phyloP scores from a whole-genome alignment of 2,888 invertebrate genomes.

The Rhorus exstirpatorius region DNA sequence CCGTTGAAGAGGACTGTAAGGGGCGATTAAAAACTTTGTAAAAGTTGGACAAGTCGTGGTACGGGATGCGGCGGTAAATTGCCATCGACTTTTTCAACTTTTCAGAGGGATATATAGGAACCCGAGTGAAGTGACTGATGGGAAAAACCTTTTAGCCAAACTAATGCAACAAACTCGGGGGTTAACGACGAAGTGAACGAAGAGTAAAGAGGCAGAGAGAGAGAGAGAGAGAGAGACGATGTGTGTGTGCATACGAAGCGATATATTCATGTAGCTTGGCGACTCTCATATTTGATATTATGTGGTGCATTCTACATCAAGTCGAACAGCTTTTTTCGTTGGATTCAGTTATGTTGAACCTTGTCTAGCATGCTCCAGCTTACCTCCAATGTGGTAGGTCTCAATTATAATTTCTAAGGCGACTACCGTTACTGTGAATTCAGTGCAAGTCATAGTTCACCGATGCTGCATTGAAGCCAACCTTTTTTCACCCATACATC shows the following conservation, averaged over 20 bases:
- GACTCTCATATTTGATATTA: constrained; percentile 24
- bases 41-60: background rate
- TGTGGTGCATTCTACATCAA: background rate
- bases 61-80: constrained; percentile 39
- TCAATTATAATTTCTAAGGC: too few species aligned
- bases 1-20: too few species aligned
- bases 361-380: too few species aligned
- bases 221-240: constrained; percentile 17
- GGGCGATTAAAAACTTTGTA: constrained; percentile 10
- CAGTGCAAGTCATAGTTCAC: too few species aligned
- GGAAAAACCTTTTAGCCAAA: constrained; percentile 84
- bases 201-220: constrained; percentile 30
- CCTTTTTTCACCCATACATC: too few species aligned
- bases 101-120: constrained; percentile 55
- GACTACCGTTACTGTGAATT: too few species aligned
- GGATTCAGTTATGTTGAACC: too few species aligned
- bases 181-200: constrained; percentile 36
- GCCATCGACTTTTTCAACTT: constrained; percentile 63
- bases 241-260: constrained; percentile 4
- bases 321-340: background rate
- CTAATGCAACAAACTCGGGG: constrained; percentile 76
- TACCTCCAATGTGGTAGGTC: too few species aligned
- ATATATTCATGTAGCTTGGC: constrained; percentile 23
- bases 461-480: too few species aligned
- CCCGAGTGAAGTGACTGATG: constrained; percentile 79